Base-by-base conservation (phyloP, 2,888 invertebrate genomes). In the Mechanitis mazaeus region DNA sequence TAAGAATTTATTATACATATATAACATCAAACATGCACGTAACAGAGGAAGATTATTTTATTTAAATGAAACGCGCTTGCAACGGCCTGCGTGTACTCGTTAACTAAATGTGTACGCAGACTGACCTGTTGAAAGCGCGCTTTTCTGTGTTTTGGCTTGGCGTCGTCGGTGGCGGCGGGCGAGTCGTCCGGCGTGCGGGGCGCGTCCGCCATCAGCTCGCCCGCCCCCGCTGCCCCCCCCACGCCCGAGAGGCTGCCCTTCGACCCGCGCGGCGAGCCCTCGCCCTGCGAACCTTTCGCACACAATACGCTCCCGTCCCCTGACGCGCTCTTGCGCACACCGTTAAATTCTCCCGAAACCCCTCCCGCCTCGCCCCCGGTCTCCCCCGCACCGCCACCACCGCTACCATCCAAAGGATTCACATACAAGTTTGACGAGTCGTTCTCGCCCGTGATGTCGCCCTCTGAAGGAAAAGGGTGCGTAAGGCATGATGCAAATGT, bases 401-500 rank as follows among this genome's bases (percentile, higher is more conserved):
- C 84, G 86, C 87, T 88, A 87, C 94, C 94, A 78, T 94, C 95
- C 91, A 96, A 85, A 64, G 96, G 96, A 90, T 96, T 96, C 81
- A 96, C 95, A 88, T 96, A 96, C 79, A 96, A 91, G 91, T 96
- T 96, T 84, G 95, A 95, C 84, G 93, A 93, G 84, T 94, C 94
- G 78, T 88, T 90, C 80, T 93, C 93, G 81, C 92, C 91, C 72
- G 93, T 93, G 79, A 94, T 91, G 90, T 94, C 94, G 81, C 93
- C 94, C 91, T 96, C 95, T 76, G 96, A 96, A 87, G 95, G 94
- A 91, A 95, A 97, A 79, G 97, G 97, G 92, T 97, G 97, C 79
- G 98, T 97, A 91, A 97, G 95, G 92, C 98, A 98, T 90, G 97
- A 97, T 86, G 97, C 97, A 90, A 97, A 98, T 72, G 98, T 98